Conservation (phyloP, 2,797 vertebrate species). For the Novumbra hubbsi region DNA sequence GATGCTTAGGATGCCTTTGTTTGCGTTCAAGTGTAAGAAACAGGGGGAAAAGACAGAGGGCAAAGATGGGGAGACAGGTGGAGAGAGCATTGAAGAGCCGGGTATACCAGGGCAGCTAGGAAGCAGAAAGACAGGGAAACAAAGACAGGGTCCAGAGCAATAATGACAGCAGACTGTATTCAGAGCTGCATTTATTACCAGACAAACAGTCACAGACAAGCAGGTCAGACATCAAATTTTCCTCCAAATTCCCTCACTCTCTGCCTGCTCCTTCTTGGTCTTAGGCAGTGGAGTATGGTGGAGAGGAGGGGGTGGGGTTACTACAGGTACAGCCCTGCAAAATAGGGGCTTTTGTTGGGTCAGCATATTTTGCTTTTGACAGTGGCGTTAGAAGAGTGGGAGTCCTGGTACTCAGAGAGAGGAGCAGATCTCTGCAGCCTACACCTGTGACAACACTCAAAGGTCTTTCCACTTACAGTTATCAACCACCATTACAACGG, state of each 20-base stretch:
- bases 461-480: slow-evolving; percentile 37
- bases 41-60: too few species aligned
- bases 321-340: slow-evolving; percentile 17
- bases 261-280: slow-evolving; percentile 3
- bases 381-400: slow-evolving; percentile 43
- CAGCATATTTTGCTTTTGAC: slow-evolving; percentile 22
- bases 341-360: slow-evolving; percentile 35
- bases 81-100: too few species aligned
- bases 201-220: slow-evolving; percentile 20
- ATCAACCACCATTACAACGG: slow-evolving; percentile 52
- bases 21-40: slow-evolving; percentile 6
- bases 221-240: too few species aligned
- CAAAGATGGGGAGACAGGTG: too few species aligned
- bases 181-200: neutral
- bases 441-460: slow-evolving; percentile 42
- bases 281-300: slow-evolving; percentile 27
- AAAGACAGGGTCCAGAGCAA: slow-evolving; percentile 25
- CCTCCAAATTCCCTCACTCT: too few species aligned
- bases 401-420: slow-evolving; percentile 13
- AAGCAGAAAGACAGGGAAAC: neutral
- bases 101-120: neutral
- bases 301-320: slow-evolving; percentile 10
- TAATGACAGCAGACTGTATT: slow-evolving; percentile 25
- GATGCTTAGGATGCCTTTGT: neutral
- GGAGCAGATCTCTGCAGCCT: slow-evolving; percentile 41